Evolutionary conservation across 2,888 invertebrate genomes (phyloP), one percentile per base, ranked within the genome.

Genomic region (Pheosia gnoma): DNA sequence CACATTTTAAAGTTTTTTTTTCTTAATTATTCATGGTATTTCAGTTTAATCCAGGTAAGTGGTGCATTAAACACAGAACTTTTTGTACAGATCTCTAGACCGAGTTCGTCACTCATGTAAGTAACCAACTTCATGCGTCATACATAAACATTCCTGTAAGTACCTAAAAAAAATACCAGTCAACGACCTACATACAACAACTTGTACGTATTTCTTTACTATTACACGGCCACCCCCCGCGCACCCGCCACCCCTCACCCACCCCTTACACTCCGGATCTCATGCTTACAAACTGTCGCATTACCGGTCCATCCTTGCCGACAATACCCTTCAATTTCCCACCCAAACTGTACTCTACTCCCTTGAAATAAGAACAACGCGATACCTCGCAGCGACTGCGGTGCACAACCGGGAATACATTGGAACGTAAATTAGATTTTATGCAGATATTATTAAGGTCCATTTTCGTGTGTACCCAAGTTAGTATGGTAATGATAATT

Each of bases 201-300:
- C 88, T 89, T 89, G 89, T 90, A 87, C 86, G 86, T 88, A 88
- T 87, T 89, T 90, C 89, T 89, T 89, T 86, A 87, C 85, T 84
- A 85, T 84, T 83, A 81, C 84, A 78, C 74, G 75, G 37, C 58
- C 59, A 25, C 80, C 79, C 75, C 59, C 64, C 65, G 60, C 65
- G 13, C 78, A 71, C 66, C 69, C 70, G 68, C 74, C 51, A 51
- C 67, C 76, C 62, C 68, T 60, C 74, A 6, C 72, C 67, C 73
- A 70, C 76, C 79, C 80, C 83, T 75, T 74, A 73, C 78, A 79
- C 75, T 83, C 86, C 85, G 82, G 86, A 88, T 89, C 91, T 93
- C 92, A 93, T 93, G 93, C 93, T 92, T 93, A 93, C 93, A 91
- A 93, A 93, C 91, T 91, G 91, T 91, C 93, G 90, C 89, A 93